Percentiles rank a stretch among this genome's conserved stretches.
phyloP scores from a whole-genome alignment of 2,113 vertebrate genomes.

The Pleuronectes platessa region DNA sequence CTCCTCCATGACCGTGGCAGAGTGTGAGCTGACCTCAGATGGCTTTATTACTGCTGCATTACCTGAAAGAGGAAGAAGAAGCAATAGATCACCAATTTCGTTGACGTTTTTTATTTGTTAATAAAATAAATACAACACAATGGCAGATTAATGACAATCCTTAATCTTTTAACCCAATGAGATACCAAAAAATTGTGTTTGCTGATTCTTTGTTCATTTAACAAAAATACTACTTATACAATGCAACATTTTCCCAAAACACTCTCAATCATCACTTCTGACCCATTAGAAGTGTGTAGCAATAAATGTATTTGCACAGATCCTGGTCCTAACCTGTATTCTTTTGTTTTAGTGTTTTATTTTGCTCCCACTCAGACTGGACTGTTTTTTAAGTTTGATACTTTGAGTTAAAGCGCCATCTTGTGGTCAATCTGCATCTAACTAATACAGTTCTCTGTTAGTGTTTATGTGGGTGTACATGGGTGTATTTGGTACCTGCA shows the following conservation, averaged over 20 bases:
- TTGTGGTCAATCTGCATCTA: no score
- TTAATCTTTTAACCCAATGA: background rate
- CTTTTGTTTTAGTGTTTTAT: no score
- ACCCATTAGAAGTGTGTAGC: no score
- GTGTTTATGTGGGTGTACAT: constrained; percentile 84
- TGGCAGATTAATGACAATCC: background rate
- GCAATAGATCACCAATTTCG: background rate
- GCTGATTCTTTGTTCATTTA: no score
- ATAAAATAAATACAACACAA: background rate
- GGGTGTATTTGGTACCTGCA: constrained; percentile 87
- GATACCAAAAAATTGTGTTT: background rate
- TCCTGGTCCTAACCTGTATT: no score
- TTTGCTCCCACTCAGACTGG: no score
- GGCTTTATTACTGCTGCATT: constrained; percentile 92
- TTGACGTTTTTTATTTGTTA: background rate
- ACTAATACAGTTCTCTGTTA: constrained; percentile 69
- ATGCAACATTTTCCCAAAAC: no score
- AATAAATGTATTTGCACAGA: no score
- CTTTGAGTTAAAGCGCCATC: no score
- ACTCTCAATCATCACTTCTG: no score
- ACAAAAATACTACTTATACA: no score
- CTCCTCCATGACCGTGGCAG: constrained; percentile 83
- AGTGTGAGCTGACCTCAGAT: constrained; percentile 88
- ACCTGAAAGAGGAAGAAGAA: constrained; percentile 75
- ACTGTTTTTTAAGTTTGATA: no score